phyloP scores from a whole-genome alignment of 2,113 vertebrate genomes.

The Alectura lathami region DNA sequence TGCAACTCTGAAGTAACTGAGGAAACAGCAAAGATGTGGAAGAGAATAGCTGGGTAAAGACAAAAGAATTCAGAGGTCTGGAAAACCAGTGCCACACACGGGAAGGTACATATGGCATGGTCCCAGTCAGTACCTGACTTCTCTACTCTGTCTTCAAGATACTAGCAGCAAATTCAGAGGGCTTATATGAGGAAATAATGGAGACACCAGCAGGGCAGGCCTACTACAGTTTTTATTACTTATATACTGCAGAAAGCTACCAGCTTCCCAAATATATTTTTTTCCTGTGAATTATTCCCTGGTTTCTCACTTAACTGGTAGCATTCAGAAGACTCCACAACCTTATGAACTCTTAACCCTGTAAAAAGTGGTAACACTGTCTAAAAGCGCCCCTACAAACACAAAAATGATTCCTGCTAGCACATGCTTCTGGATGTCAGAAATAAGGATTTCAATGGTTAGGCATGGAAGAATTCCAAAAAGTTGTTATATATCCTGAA shows the following conservation, averaged over 20 bases:
- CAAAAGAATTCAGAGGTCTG: background rate
- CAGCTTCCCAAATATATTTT: background rate
- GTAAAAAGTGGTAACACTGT: background rate
- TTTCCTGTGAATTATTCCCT: background rate
- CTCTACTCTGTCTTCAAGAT: background rate
- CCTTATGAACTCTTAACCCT: background rate
- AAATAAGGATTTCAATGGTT: background rate
- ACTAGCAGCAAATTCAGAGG: background rate
- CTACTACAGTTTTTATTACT: background rate
- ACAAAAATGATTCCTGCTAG: background rate
- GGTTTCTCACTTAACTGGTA: background rate
- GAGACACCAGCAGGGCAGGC: background rate
- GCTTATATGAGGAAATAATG: background rate
- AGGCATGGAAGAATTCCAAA: background rate
- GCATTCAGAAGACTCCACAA: background rate
- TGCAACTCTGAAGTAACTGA: background rate
- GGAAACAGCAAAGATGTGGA: background rate
- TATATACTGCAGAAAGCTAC: background rate
- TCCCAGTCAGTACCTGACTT: background rate
- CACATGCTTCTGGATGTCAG: background rate
- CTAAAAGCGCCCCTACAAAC: background rate
- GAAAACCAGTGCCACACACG: background rate
- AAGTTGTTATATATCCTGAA: background rate
- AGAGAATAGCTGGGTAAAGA: background rate
- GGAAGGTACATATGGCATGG: accelerated